phyloP scores from a whole-genome alignment of 2,113 vertebrate genomes.

The Phyllostomus hastatus region DNA sequence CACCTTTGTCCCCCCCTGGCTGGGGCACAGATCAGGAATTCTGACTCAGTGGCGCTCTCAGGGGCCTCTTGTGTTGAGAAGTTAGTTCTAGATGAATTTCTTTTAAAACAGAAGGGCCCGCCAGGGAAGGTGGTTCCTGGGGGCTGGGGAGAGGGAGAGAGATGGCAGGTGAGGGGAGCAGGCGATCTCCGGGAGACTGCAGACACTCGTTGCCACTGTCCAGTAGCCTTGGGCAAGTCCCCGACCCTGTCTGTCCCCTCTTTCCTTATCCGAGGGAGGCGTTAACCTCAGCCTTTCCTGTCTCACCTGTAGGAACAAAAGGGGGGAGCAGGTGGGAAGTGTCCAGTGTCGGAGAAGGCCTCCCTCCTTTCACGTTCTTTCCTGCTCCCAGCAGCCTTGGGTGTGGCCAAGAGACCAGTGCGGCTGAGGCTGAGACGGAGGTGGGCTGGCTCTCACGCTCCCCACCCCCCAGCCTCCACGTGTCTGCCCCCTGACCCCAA shows the following conservation, averaged over 20 bases:
- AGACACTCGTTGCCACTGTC: neutral
- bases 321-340: neutral
- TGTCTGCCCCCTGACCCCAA: rapidly evolving
- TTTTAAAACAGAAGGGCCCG: neutral
- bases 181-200: no score
- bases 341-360: neutral
- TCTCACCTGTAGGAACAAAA: neutral
- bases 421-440: neutral
- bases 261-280: neutral
- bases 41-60: rapidly evolving
- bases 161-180: neutral
- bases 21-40: neutral
- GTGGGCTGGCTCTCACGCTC: rapidly evolving
- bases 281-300: neutral
- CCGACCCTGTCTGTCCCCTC: neutral
- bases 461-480: no score
- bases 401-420: neutral
- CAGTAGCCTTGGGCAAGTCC: neutral
- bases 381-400: neutral
- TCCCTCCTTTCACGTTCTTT: neutral
- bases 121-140: neutral
- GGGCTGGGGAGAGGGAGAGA: neutral
- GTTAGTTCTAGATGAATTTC: neutral
- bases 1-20: neutral
- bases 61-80: neutral